These are phyloP conservation scores for Oryzaephilus surinamensis DNA, from an alignment of 1,140 invertebrate species.

Conservation along the genomic window DNA sequence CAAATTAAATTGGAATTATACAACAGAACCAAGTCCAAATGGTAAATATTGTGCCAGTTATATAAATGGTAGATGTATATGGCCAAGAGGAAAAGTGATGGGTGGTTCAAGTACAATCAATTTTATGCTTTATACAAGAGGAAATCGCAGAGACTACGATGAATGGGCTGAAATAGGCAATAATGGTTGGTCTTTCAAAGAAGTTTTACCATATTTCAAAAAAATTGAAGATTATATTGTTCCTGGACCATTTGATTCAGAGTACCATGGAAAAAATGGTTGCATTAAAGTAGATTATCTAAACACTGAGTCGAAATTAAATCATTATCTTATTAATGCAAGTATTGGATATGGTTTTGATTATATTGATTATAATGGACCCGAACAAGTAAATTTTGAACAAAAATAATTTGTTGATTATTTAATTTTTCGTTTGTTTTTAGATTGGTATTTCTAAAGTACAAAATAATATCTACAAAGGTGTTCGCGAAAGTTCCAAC, in stretches of 20 bases:
- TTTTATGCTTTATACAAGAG: conserved; percentile 67
- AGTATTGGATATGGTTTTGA: too few relatives aligned
- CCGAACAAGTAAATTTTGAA: too few relatives aligned
- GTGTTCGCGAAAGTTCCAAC: too few relatives aligned
- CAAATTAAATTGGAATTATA: conserved; percentile 5
- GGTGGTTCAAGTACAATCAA: conserved; percentile 66
- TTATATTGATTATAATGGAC: too few relatives aligned
- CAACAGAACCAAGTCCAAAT: conserved; percentile 1
- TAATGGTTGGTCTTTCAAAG: conserved; percentile 73
- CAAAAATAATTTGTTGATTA: too few relatives aligned
- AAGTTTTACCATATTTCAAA: conserved; percentile 69
- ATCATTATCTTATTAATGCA: too few relatives aligned
- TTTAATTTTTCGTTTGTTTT: too few relatives aligned
- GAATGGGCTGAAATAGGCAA: conserved; percentile 64
- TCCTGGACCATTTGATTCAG: background rate
- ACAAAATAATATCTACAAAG: too few relatives aligned
- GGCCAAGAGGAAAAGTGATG: conserved; percentile 58
- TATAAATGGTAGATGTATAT: conserved; percentile 48
- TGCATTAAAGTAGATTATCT: conserved; percentile 3
- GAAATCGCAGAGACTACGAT: conserved; percentile 56
- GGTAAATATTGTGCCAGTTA: too few relatives aligned
- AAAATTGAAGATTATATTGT: conserved; percentile 57
- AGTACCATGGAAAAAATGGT: conserved; percentile 1
- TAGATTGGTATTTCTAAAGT: too few relatives aligned
- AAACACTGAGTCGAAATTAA: too few relatives aligned